These are phyloP conservation scores for Synanthedon tipuliformis DNA, from an alignment of 2,888 invertebrate genomes.

Conservation along the genomic window DNA sequence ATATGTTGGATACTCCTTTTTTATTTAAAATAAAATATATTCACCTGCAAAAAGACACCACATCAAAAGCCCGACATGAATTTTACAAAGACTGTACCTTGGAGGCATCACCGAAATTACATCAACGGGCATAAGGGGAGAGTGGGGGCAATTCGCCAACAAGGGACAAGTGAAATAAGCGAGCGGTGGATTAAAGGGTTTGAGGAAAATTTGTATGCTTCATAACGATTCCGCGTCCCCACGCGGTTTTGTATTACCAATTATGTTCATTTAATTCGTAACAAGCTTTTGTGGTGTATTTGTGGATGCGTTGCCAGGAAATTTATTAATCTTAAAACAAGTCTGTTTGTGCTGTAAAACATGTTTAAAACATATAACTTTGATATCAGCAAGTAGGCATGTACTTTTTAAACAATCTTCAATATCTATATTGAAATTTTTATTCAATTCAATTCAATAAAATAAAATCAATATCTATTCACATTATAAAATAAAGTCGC, in stretches of 20 bases:
- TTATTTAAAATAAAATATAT: conserved; percentile 25
- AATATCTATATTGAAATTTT: no score
- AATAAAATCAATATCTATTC: no score
- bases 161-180: conserved; percentile 68
- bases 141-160: conserved; percentile 37
- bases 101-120: conserved; percentile 51
- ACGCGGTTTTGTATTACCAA: conserved; percentile 66
- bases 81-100: conserved; percentile 34
- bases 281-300: conserved; percentile 30
- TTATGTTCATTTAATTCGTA: conserved; percentile 56
- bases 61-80: conserved; percentile 44
- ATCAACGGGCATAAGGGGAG: conserved; percentile 39
- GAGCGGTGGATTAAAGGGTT: conserved; percentile 65
- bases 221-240: conserved; percentile 45
- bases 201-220: conserved; percentile 62
- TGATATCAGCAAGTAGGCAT: no score
- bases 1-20: no score
- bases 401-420: no score
- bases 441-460: no score
- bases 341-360: not conserved
- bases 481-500: no score
- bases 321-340: conserved; percentile 9
- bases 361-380: no score
- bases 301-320: conserved; percentile 15
- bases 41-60: conserved; percentile 28